Conservation (phyloP, 2,113 vertebrate genomes). For the Zootoca vivipara region DNA sequence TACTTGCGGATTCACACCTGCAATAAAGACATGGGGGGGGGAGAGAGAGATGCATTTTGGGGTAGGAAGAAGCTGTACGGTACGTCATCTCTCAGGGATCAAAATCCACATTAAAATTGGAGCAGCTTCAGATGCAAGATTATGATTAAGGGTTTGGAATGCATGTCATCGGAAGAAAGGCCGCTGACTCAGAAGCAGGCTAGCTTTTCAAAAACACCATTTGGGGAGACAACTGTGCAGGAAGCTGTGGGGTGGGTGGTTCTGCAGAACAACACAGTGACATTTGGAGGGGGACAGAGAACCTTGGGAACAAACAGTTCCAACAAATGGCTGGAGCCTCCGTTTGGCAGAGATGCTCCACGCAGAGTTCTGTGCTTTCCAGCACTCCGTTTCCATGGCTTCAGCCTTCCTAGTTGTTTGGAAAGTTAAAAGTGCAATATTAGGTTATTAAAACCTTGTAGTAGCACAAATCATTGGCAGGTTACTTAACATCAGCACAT, state of each 20-base stretch:
- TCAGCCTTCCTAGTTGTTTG: background rate
- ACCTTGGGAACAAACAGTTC: conserved; percentile 52
- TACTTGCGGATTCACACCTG: background rate
- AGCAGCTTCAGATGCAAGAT: background rate
- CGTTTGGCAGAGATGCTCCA: background rate
- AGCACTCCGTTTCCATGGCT: conserved; percentile 5
- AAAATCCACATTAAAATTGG: background rate
- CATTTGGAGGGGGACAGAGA: conserved; percentile 24
- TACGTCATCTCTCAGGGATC: background rate
- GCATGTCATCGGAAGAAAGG: background rate
- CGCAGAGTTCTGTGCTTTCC: background rate
- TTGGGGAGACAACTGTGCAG: background rate
- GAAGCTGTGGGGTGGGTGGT: conserved; percentile 6
- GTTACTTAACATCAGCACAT: background rate
- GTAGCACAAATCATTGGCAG: background rate
- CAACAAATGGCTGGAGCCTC: background rate
- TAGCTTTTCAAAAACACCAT: background rate
- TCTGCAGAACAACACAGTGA: background rate
- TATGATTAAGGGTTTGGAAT: conserved; percentile 1
- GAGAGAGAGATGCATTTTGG: background rate
- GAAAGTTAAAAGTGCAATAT: background rate
- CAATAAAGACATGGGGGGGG: background rate
- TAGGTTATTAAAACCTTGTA: background rate
- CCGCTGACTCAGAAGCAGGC: background rate
- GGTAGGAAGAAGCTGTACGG: background rate